These are phyloP conservation scores for Pomatorhinus ruficollis DNA, from an alignment of 2,113 vertebrate species.

Conservation along the genomic window DNA sequence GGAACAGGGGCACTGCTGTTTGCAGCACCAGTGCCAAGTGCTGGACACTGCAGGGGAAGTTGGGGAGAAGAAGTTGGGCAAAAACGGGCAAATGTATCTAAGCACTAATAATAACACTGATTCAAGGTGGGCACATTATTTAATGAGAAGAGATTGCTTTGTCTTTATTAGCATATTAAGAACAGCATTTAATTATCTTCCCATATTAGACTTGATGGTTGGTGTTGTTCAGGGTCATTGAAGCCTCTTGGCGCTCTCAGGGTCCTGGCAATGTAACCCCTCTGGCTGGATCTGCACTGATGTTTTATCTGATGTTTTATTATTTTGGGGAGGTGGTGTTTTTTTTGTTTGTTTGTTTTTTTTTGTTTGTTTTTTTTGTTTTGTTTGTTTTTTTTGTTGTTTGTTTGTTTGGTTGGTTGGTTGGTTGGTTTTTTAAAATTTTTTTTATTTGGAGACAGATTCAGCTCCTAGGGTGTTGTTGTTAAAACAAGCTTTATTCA, in stretches of 20 bases:
- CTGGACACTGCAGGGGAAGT: background rate
- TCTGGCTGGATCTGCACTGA: background rate
- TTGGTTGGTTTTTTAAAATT: too few relatives aligned
- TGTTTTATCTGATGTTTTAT: background rate
- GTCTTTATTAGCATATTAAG: background rate
- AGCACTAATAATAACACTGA: background rate
- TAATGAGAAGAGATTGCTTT: background rate
- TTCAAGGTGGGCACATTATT: background rate
- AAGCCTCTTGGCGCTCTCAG: background rate
- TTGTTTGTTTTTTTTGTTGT: too few relatives aligned
- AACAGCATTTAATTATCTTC: background rate
- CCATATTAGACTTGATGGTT: background rate
- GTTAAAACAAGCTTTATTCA: background rate
- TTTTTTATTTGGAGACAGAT: background rate
- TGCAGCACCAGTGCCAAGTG: background rate
- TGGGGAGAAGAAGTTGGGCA: background rate
- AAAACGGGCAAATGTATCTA: background rate
- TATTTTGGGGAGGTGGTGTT: rapidly evolving
- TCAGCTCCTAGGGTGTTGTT: background rate
- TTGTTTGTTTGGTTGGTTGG: too few relatives aligned
- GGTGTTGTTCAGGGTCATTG: background rate
- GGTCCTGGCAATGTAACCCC: background rate
- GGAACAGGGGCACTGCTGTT: background rate
- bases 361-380: too few relatives aligned
- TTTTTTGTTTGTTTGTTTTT: too few relatives aligned